Conservation (phyloP, 2,888 invertebrate genomes). For the Ophioninae sp. region DNA sequence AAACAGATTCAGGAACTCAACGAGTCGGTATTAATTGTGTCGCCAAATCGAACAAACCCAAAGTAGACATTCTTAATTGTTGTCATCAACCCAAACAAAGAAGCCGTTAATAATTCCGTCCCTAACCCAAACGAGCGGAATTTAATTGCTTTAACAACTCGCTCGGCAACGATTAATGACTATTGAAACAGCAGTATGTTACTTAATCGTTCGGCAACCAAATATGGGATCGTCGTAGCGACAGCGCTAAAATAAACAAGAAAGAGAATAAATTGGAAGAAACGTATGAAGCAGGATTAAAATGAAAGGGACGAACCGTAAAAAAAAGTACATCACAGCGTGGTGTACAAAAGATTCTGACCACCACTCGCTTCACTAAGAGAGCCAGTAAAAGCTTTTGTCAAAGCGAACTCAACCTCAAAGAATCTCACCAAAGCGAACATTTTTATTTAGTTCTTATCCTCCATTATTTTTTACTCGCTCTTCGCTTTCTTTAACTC, state of each 20-base stretch:
- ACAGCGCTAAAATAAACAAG: constrained; percentile 34
- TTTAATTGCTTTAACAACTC: too few species aligned
- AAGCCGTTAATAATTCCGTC: too few species aligned
- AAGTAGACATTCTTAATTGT: too few species aligned
- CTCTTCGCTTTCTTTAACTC: not conserved
- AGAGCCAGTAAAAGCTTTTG: constrained; percentile 48
- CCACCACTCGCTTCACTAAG: constrained; percentile 51
- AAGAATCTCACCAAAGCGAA: constrained; percentile 35
- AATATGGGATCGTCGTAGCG: constrained; percentile 62
- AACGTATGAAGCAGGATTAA: constrained; percentile 1
- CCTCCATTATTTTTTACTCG: constrained; percentile 12
- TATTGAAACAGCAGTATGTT: too few species aligned
- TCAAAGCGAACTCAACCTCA: constrained; percentile 43
- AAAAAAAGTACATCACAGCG: constrained; percentile 16
- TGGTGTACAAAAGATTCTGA: constrained; percentile 56
- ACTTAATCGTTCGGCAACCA: constrained; percentile 38
- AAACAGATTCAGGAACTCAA: too few species aligned
- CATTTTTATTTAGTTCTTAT: constrained; percentile 28
- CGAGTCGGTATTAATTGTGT: too few species aligned
- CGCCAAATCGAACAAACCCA: too few species aligned
- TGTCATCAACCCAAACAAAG: too few species aligned
- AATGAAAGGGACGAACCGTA: constrained; percentile 21
- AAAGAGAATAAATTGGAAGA: too few species aligned
- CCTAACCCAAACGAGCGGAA: too few species aligned
- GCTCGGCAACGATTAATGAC: too few species aligned